Conservation (phyloP, 2,113 vertebrate species). For the Oxygymnocypris stewartii region DNA sequence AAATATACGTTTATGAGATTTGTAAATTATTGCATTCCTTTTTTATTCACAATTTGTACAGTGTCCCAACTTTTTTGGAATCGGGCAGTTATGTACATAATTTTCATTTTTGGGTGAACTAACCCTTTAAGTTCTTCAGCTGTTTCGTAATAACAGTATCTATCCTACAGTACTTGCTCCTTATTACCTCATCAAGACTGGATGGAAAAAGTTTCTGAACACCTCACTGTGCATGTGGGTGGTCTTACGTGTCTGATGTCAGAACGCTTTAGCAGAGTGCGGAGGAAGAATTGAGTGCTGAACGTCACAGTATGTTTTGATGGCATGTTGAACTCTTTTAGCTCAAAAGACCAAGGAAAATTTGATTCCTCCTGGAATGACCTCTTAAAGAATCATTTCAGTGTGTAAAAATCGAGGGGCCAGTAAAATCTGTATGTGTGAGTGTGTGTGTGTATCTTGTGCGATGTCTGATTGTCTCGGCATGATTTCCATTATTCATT, state of each 20-base stretch:
- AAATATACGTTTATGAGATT: too few relatives aligned
- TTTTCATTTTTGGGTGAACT: too few relatives aligned
- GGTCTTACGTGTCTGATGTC: background rate
- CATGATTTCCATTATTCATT: conserved; percentile 27
- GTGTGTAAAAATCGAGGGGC: background rate
- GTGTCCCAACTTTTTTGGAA: too few relatives aligned
- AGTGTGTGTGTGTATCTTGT: background rate
- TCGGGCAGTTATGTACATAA: too few relatives aligned
- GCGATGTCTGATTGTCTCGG: conserved; percentile 7
- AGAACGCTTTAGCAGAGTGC: background rate
- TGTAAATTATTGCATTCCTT: too few relatives aligned
- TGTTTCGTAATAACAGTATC: background rate
- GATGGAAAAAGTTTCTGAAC: background rate
- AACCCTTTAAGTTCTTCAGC: background rate
- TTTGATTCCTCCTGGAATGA: background rate
- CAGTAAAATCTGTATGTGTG: background rate
- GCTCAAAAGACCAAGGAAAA: background rate
- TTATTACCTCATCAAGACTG: background rate
- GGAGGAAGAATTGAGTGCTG: background rate
- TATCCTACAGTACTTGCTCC: background rate
- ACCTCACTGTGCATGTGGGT: background rate
- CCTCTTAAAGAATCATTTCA: background rate
- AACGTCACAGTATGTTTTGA: background rate
- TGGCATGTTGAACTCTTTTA: background rate
- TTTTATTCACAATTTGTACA: too few relatives aligned